Evolutionary conservation across 2,113 vertebrate genomes (phyloP), one percentile per base, ranked within the genome.

Genomic region (Lagopus leucura): DNA sequence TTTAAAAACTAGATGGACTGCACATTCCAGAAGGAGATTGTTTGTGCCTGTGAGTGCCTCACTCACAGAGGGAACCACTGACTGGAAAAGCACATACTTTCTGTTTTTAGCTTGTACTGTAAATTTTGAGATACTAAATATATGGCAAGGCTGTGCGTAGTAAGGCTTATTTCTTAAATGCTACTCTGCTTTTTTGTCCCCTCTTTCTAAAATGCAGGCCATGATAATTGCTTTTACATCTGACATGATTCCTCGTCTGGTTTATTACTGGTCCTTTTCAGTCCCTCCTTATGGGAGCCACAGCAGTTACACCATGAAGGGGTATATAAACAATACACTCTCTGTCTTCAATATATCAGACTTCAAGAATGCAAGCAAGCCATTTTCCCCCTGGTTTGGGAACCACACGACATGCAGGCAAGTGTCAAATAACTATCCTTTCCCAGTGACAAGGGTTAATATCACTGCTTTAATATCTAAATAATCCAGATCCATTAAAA

Each of bases 191-290:
- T 89, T 86, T 93, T 83, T 94, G 80, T 95, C 52, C 92, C 92
- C n/a, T 73, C 55, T 80, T 80, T 93, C 80, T 91, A 28, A 86
- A 73, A 90, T 6, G 2, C 63, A 99, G 99, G 98, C 98, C 91
- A 99, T 99, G 98, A 99, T 99, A 82, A 99, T 99, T 71, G 99
- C 99, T 65, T 99, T 99, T 86, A 99, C 98, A 2, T 99, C 99
- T 11, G 99, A 99, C 93, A 99, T 99, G 99, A 99, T 99, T 86
- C 99, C 99, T 61, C 98, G 99, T 5, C 89, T 99, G 92, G 99
- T 99, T 55, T 99, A 99, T 97, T 99, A 99, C 96, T 99, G 99
- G 99, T 98, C 99, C 52, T 99, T 99, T 96, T 99, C 99, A 0
- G 93, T 99, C 48, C 98, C 97, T 66, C 98, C 98, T 7, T 99